Evolutionary conservation across 2,797 vertebrate genomes (phyloP).

Genomic region (Megalops cyprinoides): DNA sequence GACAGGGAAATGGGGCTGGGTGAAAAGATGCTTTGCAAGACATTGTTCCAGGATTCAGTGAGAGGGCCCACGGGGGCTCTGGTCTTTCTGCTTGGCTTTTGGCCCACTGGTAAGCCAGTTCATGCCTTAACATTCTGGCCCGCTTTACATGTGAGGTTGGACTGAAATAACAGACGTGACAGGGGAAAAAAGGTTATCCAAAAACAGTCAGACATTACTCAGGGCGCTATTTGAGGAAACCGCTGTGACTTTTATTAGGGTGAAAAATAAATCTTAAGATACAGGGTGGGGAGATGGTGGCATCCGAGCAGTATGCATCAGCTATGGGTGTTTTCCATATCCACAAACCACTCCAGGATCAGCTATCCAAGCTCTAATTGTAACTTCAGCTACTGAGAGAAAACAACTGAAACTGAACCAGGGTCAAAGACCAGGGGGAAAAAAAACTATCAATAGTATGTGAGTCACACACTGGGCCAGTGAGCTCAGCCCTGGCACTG

Average conservation of each 20-base stretch:
- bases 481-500: conserved; percentile 52
- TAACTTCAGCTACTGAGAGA: background rate
- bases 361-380: background rate
- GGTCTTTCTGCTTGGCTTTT: conserved; percentile 38
- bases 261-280: conserved; percentile 31
- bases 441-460: background rate
- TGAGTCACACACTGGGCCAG: conserved; percentile 23
- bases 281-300: background rate
- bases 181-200: conserved; percentile 50
- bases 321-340: conserved; percentile 1
- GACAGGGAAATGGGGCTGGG: conserved; percentile 25
- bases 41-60: conserved; percentile 48
- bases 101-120: conserved; percentile 43
- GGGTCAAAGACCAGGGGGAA: background rate
- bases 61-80: conserved; percentile 36
- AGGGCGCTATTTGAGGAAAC: conserved; percentile 68
- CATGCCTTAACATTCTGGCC: conserved; percentile 51
- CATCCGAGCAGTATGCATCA: background rate
- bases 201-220: conserved; percentile 74
- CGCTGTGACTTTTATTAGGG: conserved; percentile 50
- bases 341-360: background rate
- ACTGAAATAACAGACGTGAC: conserved; percentile 47
- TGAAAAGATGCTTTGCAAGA: conserved; percentile 32
- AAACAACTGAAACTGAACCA: background rate
- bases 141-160: conserved; percentile 47